Evolutionary conservation across 2,888 invertebrate species (phyloP).

Genomic region (Barypeithes pellucidus): DNA sequence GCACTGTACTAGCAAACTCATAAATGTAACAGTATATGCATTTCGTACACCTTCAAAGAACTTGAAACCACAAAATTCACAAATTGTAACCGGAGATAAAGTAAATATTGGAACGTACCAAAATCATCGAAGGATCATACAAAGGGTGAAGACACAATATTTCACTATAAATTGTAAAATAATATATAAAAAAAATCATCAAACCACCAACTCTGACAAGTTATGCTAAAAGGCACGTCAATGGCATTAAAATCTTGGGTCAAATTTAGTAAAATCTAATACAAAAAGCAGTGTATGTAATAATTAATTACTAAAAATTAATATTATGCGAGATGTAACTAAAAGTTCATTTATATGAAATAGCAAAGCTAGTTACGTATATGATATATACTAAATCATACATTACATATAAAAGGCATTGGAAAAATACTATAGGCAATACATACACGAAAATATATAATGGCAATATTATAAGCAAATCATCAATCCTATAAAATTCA

Average conservation of each 20-base stretch:
- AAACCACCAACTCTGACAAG: background rate
- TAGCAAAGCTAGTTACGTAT: background rate
- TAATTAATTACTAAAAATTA: background rate
- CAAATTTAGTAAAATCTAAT: background rate
- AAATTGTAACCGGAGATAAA: conserved; percentile 6
- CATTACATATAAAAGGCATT: background rate
- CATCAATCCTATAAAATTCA: background rate
- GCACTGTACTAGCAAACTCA: conserved; percentile 43
- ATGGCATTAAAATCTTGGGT: background rate
- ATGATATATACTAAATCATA: background rate
- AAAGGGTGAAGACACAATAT: background rate
- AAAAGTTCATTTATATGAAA: background rate
- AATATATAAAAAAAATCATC: background rate
- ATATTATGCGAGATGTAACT: background rate
- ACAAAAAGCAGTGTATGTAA: background rate
- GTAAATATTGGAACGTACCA: background rate
- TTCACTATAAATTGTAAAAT: too few species aligned
- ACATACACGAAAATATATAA: background rate
- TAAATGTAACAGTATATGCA: conserved; percentile 31
- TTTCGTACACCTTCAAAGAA: conserved; percentile 47
- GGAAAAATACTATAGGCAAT: conserved; percentile 13
- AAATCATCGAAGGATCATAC: conserved; percentile 1
- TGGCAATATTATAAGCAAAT: conserved; percentile 8
- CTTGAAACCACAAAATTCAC: conserved; percentile 40
- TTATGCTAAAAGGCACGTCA: background rate